A percentile compares a stretch with the other conserved stretches of the same genome.
Evolutionary conservation across 2,888 invertebrate species (phyloP).

Genomic region (Idaea dimidiata): DNA sequence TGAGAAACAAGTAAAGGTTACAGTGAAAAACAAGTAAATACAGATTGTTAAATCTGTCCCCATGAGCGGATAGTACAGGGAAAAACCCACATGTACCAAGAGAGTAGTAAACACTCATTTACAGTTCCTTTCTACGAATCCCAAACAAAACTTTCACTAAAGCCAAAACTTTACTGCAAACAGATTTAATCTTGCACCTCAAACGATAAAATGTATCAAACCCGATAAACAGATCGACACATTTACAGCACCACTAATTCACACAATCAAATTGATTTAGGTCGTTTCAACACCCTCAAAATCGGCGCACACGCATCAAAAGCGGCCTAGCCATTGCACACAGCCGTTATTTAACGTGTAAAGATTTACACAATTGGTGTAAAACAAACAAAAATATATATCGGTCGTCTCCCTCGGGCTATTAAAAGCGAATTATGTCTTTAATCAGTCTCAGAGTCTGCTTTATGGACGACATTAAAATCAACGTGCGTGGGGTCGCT

Average conservation of each 20-base stretch:
- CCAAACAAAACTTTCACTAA: neutral
- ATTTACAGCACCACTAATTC: neutral
- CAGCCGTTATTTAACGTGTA: constrained; percentile 37
- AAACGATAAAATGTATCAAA: constrained; percentile 2
- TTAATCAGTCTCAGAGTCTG: constrained; percentile 61
- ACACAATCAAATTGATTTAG: constrained; percentile 14
- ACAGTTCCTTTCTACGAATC: neutral
- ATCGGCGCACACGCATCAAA: constrained; percentile 33
- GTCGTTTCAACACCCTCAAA: constrained; percentile 17
- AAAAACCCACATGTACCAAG: neutral
- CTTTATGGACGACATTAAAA: constrained; percentile 68
- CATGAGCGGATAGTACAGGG: neutral
- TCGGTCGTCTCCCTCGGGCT: constrained; percentile 41
- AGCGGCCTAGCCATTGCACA: constrained; percentile 30
- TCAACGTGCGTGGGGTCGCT: constrained; percentile 44
- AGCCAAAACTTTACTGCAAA: neutral
- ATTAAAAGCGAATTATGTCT: constrained; percentile 50
- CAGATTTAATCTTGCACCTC: neutral
- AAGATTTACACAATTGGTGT: constrained; percentile 53
- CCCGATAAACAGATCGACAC: neutral
- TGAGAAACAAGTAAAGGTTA: too few species aligned
- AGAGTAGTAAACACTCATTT: neutral
- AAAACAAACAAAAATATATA: constrained; percentile 47
- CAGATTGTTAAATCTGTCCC: too few species aligned
- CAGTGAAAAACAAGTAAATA: too few species aligned